phyloP scores from a whole-genome alignment of 2,888 invertebrate genomes.

The Priocnemis perturbator region DNA sequence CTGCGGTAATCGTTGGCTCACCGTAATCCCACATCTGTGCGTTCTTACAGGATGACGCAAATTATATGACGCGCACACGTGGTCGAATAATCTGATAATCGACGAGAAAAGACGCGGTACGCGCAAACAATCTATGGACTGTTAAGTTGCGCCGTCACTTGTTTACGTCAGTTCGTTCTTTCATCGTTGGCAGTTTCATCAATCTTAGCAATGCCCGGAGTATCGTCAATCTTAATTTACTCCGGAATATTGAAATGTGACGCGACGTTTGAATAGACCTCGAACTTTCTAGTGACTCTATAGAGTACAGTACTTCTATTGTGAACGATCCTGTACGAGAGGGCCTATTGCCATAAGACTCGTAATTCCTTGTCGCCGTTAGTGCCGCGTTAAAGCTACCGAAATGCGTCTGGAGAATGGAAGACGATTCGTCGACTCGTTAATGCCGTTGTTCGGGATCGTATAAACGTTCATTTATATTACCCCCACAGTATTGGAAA shows the following conservation, averaged over 20 bases:
- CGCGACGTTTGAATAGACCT: neutral
- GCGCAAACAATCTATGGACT: neutral
- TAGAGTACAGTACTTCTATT: neutral
- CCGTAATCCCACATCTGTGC: too few relatives aligned
- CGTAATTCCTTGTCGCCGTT: slow-evolving; percentile 54
- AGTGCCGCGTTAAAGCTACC: slow-evolving; percentile 57
- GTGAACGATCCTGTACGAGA: slow-evolving; percentile 36
- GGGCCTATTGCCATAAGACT: slow-evolving; percentile 38
- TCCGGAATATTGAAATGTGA: neutral
- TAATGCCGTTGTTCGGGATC: slow-evolving; percentile 46
- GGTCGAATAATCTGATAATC: neutral
- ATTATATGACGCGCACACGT: neutral
- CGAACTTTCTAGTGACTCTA: too few relatives aligned
- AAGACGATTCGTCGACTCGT: slow-evolving; percentile 57
- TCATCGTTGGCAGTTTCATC: too few relatives aligned
- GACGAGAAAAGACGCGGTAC: neutral
- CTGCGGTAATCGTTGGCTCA: slow-evolving; percentile 11
- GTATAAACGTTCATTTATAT: slow-evolving; percentile 42
- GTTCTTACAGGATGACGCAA: slow-evolving; percentile 2
- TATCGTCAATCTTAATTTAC: too few relatives aligned
- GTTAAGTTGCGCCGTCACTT: too few relatives aligned
- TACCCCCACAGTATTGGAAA: slow-evolving; percentile 19
- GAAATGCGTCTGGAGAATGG: slow-evolving; percentile 54
- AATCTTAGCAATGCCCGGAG: too few relatives aligned
- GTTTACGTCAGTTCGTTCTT: too few relatives aligned